These are phyloP conservation scores for Hypercompe scribonia DNA, from an alignment of 2,888 invertebrate species.

Conservation along the genomic window DNA sequence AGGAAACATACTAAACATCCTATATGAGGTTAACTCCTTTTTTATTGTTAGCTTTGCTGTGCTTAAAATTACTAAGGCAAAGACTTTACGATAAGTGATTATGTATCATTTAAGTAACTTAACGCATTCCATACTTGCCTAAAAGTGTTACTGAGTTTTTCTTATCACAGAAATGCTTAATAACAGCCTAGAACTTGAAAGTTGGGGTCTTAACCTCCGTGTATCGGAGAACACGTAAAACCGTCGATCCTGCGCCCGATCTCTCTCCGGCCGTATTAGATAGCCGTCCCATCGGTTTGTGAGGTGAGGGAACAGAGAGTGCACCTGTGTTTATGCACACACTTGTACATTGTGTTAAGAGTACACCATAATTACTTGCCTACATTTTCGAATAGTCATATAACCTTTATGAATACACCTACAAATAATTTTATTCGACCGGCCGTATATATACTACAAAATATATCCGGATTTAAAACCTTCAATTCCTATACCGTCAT, in stretches of 20 bases:
- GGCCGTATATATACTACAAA: conserved; percentile 58
- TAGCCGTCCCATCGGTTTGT: too few species aligned
- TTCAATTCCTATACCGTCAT: conserved; percentile 80
- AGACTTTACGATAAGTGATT: background rate
- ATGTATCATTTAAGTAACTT: background rate
- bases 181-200: too few species aligned
- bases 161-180: too few species aligned
- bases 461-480: conserved; percentile 71
- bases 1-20: background rate
- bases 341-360: too few species aligned
- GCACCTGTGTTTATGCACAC: too few species aligned
- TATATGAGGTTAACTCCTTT: background rate
- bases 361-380: background rate
- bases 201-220: too few species aligned
- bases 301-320: too few species aligned
- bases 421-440: background rate
- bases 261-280: too few species aligned
- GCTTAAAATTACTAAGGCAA: background rate
- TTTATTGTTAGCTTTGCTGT: background rate
- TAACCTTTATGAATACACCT: background rate
- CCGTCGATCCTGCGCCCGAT: too few species aligned
- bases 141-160: too few species aligned
- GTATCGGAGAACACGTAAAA: too few species aligned
- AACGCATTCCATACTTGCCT: too few species aligned
- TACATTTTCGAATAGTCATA: background rate